Evolutionary conservation across 2,113 vertebrate genomes (phyloP), one percentile per base, ranked within the genome.

Genomic region (Lucifuga dentata): DNA sequence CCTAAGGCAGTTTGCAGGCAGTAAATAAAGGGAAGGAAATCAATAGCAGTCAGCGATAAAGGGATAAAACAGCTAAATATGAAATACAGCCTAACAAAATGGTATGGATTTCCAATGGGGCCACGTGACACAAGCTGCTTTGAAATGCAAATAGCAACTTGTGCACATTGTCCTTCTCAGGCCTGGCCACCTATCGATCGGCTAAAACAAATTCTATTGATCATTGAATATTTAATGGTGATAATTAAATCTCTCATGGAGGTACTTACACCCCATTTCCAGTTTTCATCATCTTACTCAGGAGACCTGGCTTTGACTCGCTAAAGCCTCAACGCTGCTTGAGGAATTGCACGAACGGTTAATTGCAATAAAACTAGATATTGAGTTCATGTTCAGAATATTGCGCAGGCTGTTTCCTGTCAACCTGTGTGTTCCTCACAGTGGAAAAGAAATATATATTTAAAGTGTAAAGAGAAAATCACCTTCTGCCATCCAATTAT

Each of bases 61-160:
- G 88, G 90, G 90, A 83, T 90, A 90, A 91, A 90, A 89, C 81
- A 89, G 79, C 90, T 93, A 92, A 92, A 87, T 91, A 91, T 93
- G 90, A 93, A 93, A 92, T 93, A 93, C 90, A 89, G 89, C 88
- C 68, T 76, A 89, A 92, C 92, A 92, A 92, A 93, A 93, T 88
- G 91, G 87, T 93, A 94, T 93, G 84, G 93, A 94, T 94, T 94
- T 92, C 92, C 89, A 89, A 93, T 92, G 86, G 80, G 87, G 82
- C 81, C 85, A 89, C 84, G 85, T 93, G 90, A 92, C 85, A 90
- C 82, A 61, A 70, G 79, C 86, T 89, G 87, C 90, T 94, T 94
- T 93, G 91, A 92, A 93, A 93, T 92, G 92, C 92, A 93, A 94
- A 93, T 92, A 92, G 90, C 86, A 93, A 91, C 91, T 93, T 91